A percentile compares a stretch with the other conserved stretches of the same genome.
Conservation (phyloP, 1,140 invertebrate species). For the Temnothorax curvispinosus region DNA sequence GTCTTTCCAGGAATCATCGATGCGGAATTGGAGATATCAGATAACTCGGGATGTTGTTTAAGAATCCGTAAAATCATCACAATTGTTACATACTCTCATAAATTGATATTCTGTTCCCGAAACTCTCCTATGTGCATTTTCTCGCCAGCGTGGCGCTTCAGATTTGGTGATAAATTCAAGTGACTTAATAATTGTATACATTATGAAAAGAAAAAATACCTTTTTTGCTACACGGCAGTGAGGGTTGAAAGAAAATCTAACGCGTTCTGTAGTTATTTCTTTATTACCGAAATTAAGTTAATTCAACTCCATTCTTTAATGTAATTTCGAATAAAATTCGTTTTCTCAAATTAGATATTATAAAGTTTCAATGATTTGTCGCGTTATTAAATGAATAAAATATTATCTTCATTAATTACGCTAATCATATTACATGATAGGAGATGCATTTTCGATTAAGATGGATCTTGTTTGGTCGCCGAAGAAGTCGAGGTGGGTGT, state of each 20-base stretch:
- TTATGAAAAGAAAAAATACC: neutral
- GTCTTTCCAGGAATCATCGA: slow-evolving; percentile 58
- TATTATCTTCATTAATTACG: neutral
- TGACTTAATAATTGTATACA: neutral
- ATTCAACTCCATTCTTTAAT: neutral
- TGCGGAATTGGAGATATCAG: slow-evolving; percentile 38
- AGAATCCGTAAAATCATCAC: slow-evolving; percentile 54
- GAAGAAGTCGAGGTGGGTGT: neutral
- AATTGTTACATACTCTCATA: slow-evolving; percentile 14
- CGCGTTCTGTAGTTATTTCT: neutral
- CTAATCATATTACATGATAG: neutral
- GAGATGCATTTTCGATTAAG: neutral
- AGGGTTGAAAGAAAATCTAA: neutral
- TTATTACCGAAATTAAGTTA: neutral
- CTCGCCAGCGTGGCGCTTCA: too few relatives aligned
- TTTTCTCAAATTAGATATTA: neutral
- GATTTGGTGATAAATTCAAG: neutral
- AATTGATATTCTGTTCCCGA: slow-evolving; percentile 23
- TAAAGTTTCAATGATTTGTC: neutral
- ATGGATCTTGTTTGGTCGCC: neutral
- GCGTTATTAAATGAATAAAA: neutral
- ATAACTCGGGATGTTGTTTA: slow-evolving; percentile 62
- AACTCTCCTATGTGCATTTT: neutral
- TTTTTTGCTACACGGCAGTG: neutral
- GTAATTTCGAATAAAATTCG: neutral